Evolutionary conservation across 2,888 invertebrate species (phyloP).

Genomic region (Hyposoter dolosus): DNA sequence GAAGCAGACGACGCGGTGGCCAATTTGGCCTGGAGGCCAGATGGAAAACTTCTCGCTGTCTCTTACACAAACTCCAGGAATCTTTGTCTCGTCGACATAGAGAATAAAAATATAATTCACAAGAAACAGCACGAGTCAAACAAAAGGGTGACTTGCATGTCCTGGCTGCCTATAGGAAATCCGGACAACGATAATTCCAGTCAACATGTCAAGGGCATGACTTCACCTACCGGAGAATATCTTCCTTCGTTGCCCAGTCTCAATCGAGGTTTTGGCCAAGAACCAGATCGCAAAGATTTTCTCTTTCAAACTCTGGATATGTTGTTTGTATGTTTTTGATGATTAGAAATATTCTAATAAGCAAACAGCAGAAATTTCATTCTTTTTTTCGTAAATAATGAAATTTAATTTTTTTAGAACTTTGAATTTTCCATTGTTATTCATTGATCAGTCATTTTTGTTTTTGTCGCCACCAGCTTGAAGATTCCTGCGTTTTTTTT

Average conservation of each 20-base stretch:
- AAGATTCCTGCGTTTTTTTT: neutral
- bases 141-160: slow-evolving; percentile 89
- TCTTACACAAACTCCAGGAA: slow-evolving; percentile 77
- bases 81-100: slow-evolving; percentile 90
- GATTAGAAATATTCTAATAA: neutral
- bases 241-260: slow-evolving; percentile 86
- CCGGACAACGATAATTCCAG: slow-evolving; percentile 60
- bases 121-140: slow-evolving; percentile 84
- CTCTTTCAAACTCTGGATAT: slow-evolving; percentile 85
- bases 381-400: neutral
- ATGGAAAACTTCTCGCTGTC: slow-evolving; percentile 93
- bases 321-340: slow-evolving; percentile 80
- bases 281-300: slow-evolving; percentile 83
- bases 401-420: neutral
- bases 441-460: neutral
- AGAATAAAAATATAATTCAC: slow-evolving; percentile 93
- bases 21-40: slow-evolving; percentile 96
- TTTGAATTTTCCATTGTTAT: neutral
- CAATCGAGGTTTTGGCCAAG: slow-evolving; percentile 84
- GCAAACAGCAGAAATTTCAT: slow-evolving; percentile 50
- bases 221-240: slow-evolving; percentile 80
- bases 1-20: slow-evolving; percentile 90
- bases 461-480: no score
- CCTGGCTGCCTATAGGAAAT: slow-evolving; percentile 87
- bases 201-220: slow-evolving; percentile 67